Conservation (phyloP, 1,140 invertebrate genomes). For the Drosophila quadrilineata region DNA sequence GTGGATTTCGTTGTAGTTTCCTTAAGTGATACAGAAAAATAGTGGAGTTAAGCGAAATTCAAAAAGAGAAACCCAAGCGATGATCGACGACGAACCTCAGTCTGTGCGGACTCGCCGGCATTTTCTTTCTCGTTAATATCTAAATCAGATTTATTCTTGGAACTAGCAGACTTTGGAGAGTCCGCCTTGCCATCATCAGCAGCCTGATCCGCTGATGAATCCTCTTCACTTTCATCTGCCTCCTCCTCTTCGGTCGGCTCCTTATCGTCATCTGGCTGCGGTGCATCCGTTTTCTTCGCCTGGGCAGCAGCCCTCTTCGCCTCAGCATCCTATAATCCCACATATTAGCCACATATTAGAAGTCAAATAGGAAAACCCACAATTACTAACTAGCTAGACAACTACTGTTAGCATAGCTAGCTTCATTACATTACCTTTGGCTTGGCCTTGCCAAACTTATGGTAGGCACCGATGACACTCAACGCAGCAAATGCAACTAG, state of each 20-base stretch:
- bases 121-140: conserved; percentile 52
- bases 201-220: conserved; percentile 28
- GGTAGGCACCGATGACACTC: conserved; percentile 87
- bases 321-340: conserved; percentile 30
- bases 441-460: conserved; percentile 69
- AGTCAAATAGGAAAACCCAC: neutral
- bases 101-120: conserved; percentile 54
- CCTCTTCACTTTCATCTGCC: conserved; percentile 40
- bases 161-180: conserved; percentile 53
- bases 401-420: neutral
- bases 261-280: conserved; percentile 56
- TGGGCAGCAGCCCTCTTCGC: conserved; percentile 37
- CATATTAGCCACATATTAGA: neutral
- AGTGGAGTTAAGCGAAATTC: too few relatives aligned
- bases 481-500: conserved; percentile 84
- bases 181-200: conserved; percentile 49
- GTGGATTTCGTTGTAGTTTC: conserved; percentile 60
- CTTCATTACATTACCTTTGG: conserved; percentile 74
- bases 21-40: too few relatives aligned
- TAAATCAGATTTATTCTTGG: conserved; percentile 74
- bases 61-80: neutral
- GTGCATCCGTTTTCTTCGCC: conserved; percentile 62
- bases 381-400: neutral
- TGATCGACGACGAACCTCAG: conserved; percentile 42
- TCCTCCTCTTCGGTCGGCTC: conserved; percentile 35